Percentiles rank a stretch among this genome's conserved stretches.
Conservation (phyloP, 2,113 vertebrate species). For the Atherinomorus stipes region DNA sequence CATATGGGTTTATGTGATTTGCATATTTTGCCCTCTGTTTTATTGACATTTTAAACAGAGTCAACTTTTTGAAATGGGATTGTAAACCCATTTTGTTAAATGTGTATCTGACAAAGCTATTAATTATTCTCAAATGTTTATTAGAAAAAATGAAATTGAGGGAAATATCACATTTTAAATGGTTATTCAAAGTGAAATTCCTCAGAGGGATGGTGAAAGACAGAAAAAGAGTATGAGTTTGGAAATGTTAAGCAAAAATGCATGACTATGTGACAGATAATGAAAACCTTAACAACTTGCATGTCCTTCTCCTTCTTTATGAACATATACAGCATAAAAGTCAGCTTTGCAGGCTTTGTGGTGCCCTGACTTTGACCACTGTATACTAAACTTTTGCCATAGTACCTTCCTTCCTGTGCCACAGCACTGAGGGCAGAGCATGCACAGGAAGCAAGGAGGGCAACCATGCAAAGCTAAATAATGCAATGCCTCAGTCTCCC, state of each 20-base stretch:
- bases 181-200: conserved; percentile 3
- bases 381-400: conserved; percentile 38
- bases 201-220: conserved; percentile 6
- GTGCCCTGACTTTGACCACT: conserved; percentile 26
- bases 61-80: no score
- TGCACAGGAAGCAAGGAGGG: conserved; percentile 68
- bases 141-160: no score
- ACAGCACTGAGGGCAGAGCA: conserved; percentile 64
- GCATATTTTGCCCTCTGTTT: no score
- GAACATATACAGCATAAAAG: conserved; percentile 44
- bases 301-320: conserved; percentile 19
- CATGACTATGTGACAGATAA: conserved; percentile 16
- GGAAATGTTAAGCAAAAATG: conserved; percentile 5
- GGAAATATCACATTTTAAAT: background rate
- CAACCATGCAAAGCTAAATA: conserved; percentile 78
- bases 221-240: conserved; percentile 13
- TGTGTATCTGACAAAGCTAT: no score
- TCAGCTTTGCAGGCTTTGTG: conserved; percentile 48
- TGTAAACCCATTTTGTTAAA: no score
- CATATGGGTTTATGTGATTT: no score
- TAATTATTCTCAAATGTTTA: no score
- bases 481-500: conserved; percentile 75
- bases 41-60: no score
- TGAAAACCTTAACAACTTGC: background rate
- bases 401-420: conserved; percentile 59